These are phyloP conservation scores for Luperina testacea DNA, from an alignment of 2,888 invertebrate species.

Conservation along the genomic window DNA sequence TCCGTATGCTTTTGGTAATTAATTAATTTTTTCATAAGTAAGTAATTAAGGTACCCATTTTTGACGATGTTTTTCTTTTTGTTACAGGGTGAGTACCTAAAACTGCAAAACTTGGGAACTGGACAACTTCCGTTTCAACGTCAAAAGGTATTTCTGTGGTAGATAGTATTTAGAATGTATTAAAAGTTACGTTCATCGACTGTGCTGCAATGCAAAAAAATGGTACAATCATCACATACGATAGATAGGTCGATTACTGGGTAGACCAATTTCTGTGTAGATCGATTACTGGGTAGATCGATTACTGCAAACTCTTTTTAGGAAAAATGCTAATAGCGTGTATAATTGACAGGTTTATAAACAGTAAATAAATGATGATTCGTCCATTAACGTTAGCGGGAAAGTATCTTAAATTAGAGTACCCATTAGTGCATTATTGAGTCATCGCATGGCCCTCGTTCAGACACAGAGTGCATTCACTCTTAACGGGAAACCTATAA, in stretches of 20 bases:
- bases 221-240: background rate
- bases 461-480: slow-evolving; percentile 39
- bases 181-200: background rate
- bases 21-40: slow-evolving; percentile 35
- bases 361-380: slow-evolving; percentile 24
- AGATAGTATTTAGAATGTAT: background rate
- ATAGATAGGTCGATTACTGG: background rate
- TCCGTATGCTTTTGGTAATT: slow-evolving; percentile 33
- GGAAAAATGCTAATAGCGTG: background rate
- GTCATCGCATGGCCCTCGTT: slow-evolving; percentile 11
- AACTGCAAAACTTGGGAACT: background rate
- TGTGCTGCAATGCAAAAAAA: background rate
- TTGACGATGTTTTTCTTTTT: slow-evolving; percentile 52
- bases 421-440: slow-evolving; percentile 28
- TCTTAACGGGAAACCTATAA: slow-evolving; percentile 27
- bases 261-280: too few species aligned
- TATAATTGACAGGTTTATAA: background rate
- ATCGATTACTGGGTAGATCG: too few species aligned
- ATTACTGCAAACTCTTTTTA: slow-evolving; percentile 1
- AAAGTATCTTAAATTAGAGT: slow-evolving; percentile 32
- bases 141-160: slow-evolving; percentile 29
- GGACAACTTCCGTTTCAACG: background rate
- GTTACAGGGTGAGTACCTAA: slow-evolving; percentile 62
- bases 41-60: slow-evolving; percentile 18
- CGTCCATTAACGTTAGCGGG: slow-evolving; percentile 5